These are phyloP conservation scores for Cynocephalus volans DNA, from an alignment of 2,113 vertebrate genomes.

Conservation along the genomic window DNA sequence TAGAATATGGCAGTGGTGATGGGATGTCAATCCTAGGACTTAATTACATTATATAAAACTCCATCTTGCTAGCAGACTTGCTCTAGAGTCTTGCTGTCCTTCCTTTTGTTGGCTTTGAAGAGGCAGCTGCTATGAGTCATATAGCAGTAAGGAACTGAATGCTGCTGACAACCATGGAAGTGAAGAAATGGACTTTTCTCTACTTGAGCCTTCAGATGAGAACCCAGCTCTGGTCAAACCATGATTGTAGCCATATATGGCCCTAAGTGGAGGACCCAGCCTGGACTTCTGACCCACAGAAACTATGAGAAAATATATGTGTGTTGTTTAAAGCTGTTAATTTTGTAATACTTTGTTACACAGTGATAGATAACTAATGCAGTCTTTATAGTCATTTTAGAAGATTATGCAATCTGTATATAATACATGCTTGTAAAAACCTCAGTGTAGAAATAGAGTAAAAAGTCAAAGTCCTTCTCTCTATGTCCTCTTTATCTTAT, in stretches of 20 bases:
- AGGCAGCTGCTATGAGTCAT: not conserved
- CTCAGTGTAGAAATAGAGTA: not conserved
- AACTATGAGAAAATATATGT: not conserved
- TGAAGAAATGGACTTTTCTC: not conserved
- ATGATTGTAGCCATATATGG: not conserved
- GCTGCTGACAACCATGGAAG: not conserved
- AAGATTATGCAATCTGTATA: not conserved
- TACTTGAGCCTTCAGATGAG: not conserved
- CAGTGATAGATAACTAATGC: not conserved
- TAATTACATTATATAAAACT: not conserved
- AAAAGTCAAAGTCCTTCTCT: not conserved
- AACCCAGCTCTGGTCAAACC: not conserved
- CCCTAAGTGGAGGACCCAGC: not conserved
- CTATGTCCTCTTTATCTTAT: not conserved
- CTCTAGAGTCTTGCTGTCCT: not conserved
- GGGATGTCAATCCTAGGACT: not conserved
- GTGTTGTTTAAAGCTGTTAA: not conserved
- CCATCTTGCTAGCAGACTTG: not conserved
- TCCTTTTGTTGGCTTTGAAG: conserved; percentile 47
- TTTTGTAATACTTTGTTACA: not conserved
- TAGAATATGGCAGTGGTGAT: not conserved
- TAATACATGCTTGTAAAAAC: not conserved
- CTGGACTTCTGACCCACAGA: not conserved
- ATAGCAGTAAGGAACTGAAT: not conserved
- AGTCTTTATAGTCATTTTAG: not conserved